A percentile compares a stretch with the other conserved stretches of the same genome.
Conservation (phyloP, 2,888 invertebrate genomes). For the Agapostemon virescens region DNA sequence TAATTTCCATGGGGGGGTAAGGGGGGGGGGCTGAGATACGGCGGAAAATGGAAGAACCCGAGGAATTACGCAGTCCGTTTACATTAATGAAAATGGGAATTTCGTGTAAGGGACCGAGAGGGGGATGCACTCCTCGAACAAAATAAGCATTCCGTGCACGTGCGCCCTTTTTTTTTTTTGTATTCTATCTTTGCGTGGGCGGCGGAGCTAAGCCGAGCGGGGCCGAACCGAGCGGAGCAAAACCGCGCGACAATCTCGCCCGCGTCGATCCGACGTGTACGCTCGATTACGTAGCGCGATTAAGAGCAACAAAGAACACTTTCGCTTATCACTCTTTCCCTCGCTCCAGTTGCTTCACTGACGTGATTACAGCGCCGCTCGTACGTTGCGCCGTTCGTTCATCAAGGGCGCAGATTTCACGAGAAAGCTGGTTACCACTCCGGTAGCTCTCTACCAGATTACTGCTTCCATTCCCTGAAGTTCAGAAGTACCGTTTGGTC, state of each 20-base stretch:
- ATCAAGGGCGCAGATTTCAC: not conserved
- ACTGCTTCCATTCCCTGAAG: not conserved
- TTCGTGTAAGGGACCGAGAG: slow-evolving; percentile 16
- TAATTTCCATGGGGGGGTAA: slow-evolving; percentile 26
- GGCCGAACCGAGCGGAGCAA: not conserved
- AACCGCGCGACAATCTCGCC: slow-evolving; percentile 23
- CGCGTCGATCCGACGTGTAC: slow-evolving; percentile 11
- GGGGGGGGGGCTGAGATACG: slow-evolving; percentile 15
- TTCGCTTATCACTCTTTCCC: slow-evolving; percentile 34
- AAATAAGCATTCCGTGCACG: slow-evolving; percentile 27
- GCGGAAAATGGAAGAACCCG: slow-evolving; percentile 26
- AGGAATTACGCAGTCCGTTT: slow-evolving; percentile 43
- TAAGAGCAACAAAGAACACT: slow-evolving; percentile 48
- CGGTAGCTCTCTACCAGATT: too few relatives aligned
- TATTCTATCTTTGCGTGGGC: slow-evolving; percentile 25
- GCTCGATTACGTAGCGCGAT: slow-evolving; percentile 51
- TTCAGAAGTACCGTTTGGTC: not conserved
- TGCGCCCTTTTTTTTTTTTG: slow-evolving; percentile 26
- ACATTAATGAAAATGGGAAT: slow-evolving; percentile 54
- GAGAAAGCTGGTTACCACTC: not conserved
- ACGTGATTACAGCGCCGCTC: slow-evolving; percentile 3
- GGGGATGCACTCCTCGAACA: not conserved
- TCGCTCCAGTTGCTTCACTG: slow-evolving; percentile 24
- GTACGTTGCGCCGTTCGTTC: slow-evolving; percentile 1
- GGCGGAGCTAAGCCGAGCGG: not conserved